Percentiles rank a stretch among this genome's conserved stretches.
These are phyloP conservation scores for Drosophila nigricruria DNA, from an alignment of 2,888 invertebrate genomes.

Conservation along the genomic window DNA sequence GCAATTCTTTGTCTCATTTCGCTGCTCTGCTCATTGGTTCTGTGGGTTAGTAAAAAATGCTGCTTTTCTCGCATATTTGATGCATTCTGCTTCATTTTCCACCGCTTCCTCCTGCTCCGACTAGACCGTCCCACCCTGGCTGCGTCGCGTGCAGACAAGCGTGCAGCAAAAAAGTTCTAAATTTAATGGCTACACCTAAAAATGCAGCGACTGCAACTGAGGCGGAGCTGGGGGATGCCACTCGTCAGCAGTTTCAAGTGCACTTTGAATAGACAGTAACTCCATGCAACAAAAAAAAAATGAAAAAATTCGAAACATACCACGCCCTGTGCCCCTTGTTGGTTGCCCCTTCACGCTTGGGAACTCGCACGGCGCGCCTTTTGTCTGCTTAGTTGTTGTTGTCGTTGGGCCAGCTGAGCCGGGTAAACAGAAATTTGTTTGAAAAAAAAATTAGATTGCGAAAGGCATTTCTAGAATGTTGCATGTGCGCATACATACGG, in stretches of 20 bases:
- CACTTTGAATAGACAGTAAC: conserved; percentile 65
- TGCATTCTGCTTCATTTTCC: conserved; percentile 64
- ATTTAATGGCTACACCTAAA: conserved; percentile 82
- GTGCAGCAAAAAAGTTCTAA: conserved; percentile 76
- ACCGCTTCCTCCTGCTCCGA: conserved; percentile 30
- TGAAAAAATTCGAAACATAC: conserved; percentile 40
- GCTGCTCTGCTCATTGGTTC: background rate
- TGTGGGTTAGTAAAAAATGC: conserved; percentile 13
- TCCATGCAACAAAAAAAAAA: conserved; percentile 29
- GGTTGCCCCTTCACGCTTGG: conserved; percentile 64
- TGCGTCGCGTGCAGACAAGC: conserved; percentile 75
- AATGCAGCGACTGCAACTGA: conserved; percentile 75
- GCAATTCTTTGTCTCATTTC: background rate
- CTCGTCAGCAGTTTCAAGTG: conserved; percentile 72
- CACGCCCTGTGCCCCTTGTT: conserved; percentile 23
- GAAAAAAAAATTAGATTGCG: background rate
- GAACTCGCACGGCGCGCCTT: conserved; percentile 74
- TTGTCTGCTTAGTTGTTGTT: conserved; percentile 59
- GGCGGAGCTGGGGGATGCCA: conserved; percentile 5
- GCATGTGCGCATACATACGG: conserved; percentile 2
- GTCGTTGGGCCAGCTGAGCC: background rate
- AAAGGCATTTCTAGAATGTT: background rate
- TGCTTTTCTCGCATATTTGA: conserved; percentile 48
- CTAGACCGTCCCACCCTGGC: conserved; percentile 12
- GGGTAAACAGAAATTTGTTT: conserved; percentile 23